Evolutionary conservation across 35 echinoderm and acorn worm species (phyloP).

Genomic region (Apostichopus parvimensis): DNA sequence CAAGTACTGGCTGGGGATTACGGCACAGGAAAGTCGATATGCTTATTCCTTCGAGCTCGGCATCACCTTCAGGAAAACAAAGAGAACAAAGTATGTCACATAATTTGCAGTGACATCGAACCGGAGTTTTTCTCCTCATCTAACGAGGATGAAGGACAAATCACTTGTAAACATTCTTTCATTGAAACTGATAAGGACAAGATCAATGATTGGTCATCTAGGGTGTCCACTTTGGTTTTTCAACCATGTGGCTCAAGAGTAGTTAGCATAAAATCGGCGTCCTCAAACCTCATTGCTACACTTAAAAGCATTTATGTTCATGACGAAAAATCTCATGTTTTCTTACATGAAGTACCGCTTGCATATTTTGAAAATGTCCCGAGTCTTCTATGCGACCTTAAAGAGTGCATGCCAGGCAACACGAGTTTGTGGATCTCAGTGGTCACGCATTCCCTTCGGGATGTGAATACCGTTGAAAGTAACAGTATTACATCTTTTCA

Average conservation of each 20-base stretch:
- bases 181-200: not conserved
- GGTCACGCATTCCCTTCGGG: not conserved
- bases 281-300: not conserved
- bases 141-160: not conserved
- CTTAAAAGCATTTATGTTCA: not conserved
- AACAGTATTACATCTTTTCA: not conserved
- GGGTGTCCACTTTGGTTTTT: not conserved
- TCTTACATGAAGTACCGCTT: slow-evolving; percentile 1
- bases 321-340: not conserved
- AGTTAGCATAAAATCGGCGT: not conserved
- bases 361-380: not conserved
- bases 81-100: not conserved
- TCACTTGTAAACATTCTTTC: not conserved
- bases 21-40: not conserved
- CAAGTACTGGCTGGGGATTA: slow-evolving; percentile 18
- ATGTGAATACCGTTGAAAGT: not conserved
- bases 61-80: not conserved
- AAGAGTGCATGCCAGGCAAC: not conserved
- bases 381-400: not conserved
- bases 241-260: not conserved
- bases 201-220: not conserved
- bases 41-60: not conserved
- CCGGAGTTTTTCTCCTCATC: not conserved
- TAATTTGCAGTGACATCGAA: not conserved
- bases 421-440: not conserved